phyloP scores from a whole-genome alignment of 2,888 invertebrate species.

The Tiliacea aurago region DNA sequence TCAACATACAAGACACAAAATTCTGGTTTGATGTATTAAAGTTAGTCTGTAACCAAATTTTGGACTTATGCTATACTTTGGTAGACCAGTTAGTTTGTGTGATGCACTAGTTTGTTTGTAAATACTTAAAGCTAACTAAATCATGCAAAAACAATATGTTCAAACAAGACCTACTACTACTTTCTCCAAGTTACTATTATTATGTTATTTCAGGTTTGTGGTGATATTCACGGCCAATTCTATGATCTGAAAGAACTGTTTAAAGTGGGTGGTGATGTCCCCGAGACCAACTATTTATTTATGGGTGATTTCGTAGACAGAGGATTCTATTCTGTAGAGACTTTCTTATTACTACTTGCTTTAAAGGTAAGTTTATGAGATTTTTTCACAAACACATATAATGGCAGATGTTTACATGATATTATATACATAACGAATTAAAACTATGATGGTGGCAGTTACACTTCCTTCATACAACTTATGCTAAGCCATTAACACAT shows the following conservation, averaged over 20 bases:
- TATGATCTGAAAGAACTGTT: conserved; percentile 99
- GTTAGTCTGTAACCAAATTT: neutral
- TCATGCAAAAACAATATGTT: neutral
- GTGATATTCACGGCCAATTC: conserved; percentile 99
- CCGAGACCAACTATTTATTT: conserved; percentile 99
- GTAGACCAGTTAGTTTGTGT: neutral
- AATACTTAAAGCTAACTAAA: neutral
- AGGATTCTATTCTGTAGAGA: conserved; percentile 99
- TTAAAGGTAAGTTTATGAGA: conserved; percentile 94
- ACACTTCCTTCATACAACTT: neutral
- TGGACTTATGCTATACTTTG: neutral
- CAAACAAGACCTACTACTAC: neutral
- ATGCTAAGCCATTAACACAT: neutral
- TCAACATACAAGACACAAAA: neutral
- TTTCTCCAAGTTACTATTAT: neutral
- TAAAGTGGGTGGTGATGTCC: conserved; percentile 99
- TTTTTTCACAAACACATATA: neutral
- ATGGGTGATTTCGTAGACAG: conserved; percentile 99
- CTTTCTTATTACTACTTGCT: conserved; percentile 98
- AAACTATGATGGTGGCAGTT: neutral
- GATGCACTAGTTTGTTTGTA: neutral
- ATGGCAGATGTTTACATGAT: neutral
- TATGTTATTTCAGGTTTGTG: conserved; percentile 95
- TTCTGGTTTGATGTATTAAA: neutral
- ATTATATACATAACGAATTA: neutral